Percentiles rank a stretch among this genome's conserved stretches.
Conservation (phyloP, 1,140 invertebrate species). For the Drosophila murphyi region DNA sequence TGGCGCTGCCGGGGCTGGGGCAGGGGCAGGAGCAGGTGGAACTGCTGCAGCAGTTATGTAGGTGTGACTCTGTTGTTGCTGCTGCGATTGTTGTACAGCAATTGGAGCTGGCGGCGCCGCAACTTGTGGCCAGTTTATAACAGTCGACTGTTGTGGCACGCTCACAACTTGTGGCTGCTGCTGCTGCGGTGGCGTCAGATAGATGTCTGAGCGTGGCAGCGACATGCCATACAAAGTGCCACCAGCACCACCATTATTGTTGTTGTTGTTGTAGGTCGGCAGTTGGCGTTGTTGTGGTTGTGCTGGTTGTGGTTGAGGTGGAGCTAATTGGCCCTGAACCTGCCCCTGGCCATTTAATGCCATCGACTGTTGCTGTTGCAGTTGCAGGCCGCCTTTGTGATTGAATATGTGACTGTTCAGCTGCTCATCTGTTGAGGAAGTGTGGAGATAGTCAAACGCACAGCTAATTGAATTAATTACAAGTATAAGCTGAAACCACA, state of each 20-base stretch:
- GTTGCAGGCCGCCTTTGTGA: slow-evolving; percentile 87
- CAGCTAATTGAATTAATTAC: slow-evolving; percentile 79
- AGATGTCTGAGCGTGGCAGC: slow-evolving; percentile 68
- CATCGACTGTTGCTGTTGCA: slow-evolving; percentile 76
- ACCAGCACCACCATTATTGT: slow-evolving; percentile 27
- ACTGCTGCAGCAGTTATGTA: slow-evolving; percentile 42
- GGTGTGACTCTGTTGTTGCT: slow-evolving; percentile 39
- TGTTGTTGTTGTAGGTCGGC: slow-evolving; percentile 51
- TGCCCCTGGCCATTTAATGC: slow-evolving; percentile 42
- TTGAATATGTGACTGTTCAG: slow-evolving; percentile 87
- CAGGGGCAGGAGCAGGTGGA: slow-evolving; percentile 5
- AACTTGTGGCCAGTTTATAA: slow-evolving; percentile 54
- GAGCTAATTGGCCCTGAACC: slow-evolving; percentile 60
- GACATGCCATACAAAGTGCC: slow-evolving; percentile 65
- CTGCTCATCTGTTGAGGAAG: slow-evolving; percentile 75
- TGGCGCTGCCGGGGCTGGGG: slow-evolving; percentile 6
- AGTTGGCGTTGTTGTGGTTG: slow-evolving; percentile 41
- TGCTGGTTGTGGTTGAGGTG: slow-evolving; percentile 1
- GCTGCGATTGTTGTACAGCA: slow-evolving; percentile 42
- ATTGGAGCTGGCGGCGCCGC: slow-evolving; percentile 38
- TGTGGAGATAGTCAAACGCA: slow-evolving; percentile 63
- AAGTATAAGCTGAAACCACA: slow-evolving; percentile 52
- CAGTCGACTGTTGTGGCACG: slow-evolving; percentile 44
- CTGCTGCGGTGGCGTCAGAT: slow-evolving; percentile 60
- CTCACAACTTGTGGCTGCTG: slow-evolving; percentile 41